These are phyloP conservation scores for Silurus glanis DNA, from an alignment of 2,113 vertebrate species.

Conservation along the genomic window DNA sequence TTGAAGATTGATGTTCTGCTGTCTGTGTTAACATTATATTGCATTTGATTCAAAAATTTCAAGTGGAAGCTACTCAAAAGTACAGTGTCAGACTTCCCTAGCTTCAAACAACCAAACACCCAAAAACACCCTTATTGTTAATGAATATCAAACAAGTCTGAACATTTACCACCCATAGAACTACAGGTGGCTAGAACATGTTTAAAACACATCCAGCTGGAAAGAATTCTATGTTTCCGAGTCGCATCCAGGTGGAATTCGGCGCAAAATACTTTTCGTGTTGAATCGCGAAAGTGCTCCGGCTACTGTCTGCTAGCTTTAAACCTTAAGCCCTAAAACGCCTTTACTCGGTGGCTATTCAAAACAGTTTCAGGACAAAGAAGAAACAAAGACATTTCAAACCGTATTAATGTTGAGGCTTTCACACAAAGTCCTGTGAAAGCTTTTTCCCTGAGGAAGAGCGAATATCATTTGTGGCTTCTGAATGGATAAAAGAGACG, in stretches of 20 bases:
- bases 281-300: background rate
- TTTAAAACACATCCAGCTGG: background rate
- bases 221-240: background rate
- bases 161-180: background rate
- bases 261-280: background rate
- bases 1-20: background rate
- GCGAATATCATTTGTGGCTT: conserved; percentile 9
- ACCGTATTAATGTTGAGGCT: background rate
- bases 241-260: background rate
- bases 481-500: conserved; percentile 40
- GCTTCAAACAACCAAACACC: background rate
- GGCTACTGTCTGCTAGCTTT: conserved; percentile 6
- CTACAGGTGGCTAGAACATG: background rate
- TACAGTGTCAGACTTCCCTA: background rate
- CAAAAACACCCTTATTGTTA: background rate
- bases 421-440: background rate
- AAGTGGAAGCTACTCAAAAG: background rate
- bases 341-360: conserved; percentile 14
- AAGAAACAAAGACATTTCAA: background rate
- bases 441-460: background rate
- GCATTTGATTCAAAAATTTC: background rate
- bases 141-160: background rate
- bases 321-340: conserved; percentile 19
- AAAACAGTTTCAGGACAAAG: conserved; percentile 13
- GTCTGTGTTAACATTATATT: background rate